Base-by-base conservation (phyloP, 1,140 invertebrate genomes). In the Tribolium madens region DNA sequence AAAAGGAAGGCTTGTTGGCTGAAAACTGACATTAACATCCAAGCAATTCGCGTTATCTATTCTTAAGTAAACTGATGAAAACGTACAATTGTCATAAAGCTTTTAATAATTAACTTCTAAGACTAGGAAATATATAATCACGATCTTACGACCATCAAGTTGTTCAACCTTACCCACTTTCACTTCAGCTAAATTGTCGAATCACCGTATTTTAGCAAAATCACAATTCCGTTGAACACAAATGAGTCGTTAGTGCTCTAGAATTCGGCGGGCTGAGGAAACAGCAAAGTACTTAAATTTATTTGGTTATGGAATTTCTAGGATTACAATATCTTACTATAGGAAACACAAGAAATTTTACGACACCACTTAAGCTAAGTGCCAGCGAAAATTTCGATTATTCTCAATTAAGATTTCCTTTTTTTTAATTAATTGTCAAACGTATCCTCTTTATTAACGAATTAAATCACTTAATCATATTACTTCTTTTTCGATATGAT, bases 201-300 rank as follows among this genome's bases (percentile, higher is more conserved):
- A 72, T 72, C 70, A 72, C 70, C 42, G 70, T 72, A 72, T 72
- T 72, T 72, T 72, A 72, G 70, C 70, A 17, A 72, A 52, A 72
- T 72, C 70, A 72, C 70, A 72, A 72, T 72, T 72, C 70, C 70
- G 70, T 72, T 72, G 70, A 72, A 72, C 70, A 52, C 70, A 72
- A 72, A 72, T 72, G 70, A 72, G 70, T 72, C 70, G 47, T 72
- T 72, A 72, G 70, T 72, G 70, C 70, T 52, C 70, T 31, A 72
- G 70, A 52, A 50, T 52, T 72, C 26, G 70, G 50, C 70, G 48
- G 70, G 70, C 50, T 52, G 50, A 52, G 70, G 50, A 72, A 72
- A 72, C 46, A 72, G 70, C 46, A 48, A 48, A 72, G 46, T 52
- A 72, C 46, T 72, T 18, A 52, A 71, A 72, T 72, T 48, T 72